Evolutionary conservation across 2,113 vertebrate genomes (phyloP).

Genomic region (Raja brachyura): DNA sequence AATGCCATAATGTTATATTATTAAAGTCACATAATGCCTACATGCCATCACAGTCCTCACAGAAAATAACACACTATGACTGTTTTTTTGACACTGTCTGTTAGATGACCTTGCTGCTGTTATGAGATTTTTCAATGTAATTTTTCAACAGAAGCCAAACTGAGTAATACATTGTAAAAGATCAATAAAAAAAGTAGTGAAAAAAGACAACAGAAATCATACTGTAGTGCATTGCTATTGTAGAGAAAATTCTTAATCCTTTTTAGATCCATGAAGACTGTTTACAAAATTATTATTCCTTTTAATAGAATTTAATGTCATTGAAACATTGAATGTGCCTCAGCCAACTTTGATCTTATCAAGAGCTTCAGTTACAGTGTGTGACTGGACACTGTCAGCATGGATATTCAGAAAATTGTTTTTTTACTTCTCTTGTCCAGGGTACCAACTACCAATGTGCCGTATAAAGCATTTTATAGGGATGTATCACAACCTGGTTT

Average conservation of each 20-base stretch:
- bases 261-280: background rate
- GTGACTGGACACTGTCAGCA: background rate
- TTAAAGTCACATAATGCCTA: background rate
- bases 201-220: background rate
- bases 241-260: background rate
- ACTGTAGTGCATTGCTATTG: background rate
- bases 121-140: background rate
- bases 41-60: background rate
- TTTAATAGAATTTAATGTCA: background rate
- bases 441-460: no score
- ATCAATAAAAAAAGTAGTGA: background rate
- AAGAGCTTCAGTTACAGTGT: background rate
- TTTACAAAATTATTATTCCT: background rate
- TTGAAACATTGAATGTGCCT: background rate
- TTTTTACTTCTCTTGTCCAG: background rate
- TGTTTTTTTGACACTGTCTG: background rate
- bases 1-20: background rate
- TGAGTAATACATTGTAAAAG: slow-evolving; percentile 12
- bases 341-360: background rate
- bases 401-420: background rate
- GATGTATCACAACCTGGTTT: no score
- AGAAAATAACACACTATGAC: background rate
- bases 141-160: background rate
- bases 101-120: background rate
- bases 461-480: no score